Evolutionary conservation across 1,140 invertebrate genomes (phyloP), one percentile per base, ranked within the genome.

Genomic region (Augochlora pura): DNA sequence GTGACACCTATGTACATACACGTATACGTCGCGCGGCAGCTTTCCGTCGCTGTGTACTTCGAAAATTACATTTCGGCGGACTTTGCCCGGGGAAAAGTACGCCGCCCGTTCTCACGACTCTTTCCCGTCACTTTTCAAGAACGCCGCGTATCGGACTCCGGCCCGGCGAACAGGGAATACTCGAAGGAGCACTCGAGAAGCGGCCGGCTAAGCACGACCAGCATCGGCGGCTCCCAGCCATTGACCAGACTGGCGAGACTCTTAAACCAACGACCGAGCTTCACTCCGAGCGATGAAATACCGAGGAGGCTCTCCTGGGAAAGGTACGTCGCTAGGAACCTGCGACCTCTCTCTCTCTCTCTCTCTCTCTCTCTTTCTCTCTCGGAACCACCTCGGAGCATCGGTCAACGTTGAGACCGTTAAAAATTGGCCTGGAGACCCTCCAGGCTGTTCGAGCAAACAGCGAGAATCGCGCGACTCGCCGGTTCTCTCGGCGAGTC

Each of bases 291-390:
- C 60, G 93, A 94, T 73, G 93, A 94, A 79, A 93, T 94, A 42
- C 94, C 94, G 25, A 92, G 96, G 77, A 93, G 96, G 80, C 94
- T 97, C 68, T 96, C 96, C 86, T 97, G 96, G 96, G 96, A 97
- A 90, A 95, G 95, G 96, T 96, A 92, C 91, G 91, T 65, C 64
- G 65, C 27, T 64, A 46, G 42, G 12, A 46, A 12, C 42, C 42
- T 46, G 42, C 12, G 42, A 46, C 42, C 42, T 7, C 8, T 12
- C 42, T 42, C 42, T 8, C 42, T 12, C 12, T 12, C 9, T 1
- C 42, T n/a, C n/a, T n/a, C n/a, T n/a, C n/a, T n/a, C n/a, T n/a
- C n/a, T n/a, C n/a, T n/a, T n/a, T n/a, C n/a, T n/a, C n/a, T n/a
- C n/a, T 32, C 32, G 32, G 32, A 32, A 32, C 32, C 32, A 32